Base-by-base conservation (phyloP, 2,888 invertebrate genomes). In the Seira ritae region DNA sequence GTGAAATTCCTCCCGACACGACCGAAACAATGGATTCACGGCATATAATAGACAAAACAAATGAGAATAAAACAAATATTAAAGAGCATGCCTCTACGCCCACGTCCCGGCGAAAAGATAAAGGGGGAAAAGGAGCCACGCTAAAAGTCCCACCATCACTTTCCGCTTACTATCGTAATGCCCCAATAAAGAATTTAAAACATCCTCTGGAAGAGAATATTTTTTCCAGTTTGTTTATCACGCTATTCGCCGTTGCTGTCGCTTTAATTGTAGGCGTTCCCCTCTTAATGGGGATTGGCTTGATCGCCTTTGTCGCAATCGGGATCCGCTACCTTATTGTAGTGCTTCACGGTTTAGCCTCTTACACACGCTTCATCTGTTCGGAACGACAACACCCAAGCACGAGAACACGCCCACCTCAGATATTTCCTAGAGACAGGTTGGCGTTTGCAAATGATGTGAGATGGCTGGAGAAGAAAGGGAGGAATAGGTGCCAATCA, bases 201-300 rank as follows among this genome's bases (percentile, higher is more conserved):
- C 91, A 91, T 86, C 90, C 91, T 15, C 90, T 91, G 72, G 91
- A 91, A 86, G 90, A 90, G 87, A 91, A 90, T 80, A 89, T 91
- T n/a, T 84, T 90, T 71, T 89, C 90, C 87, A 88, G 89, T 4
- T 86, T 90, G 70, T 67, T 91, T 15, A 90, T 91, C 65, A 89
- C 91, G 23, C 87, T 91, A 15, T 37, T 91, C 1, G 90, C 91
- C 68, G 89, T 91, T 67, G 88, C 90, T 8, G 80, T 90, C 4
- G 90, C 91, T 4, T 89, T 92, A 65, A 87, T 92, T 8, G 88
- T 92, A n/a, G 91, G 92, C 37, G 89, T 91, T 76, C 92, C 92
- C 0, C 89, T 91, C 10, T 90, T 91, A 42, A 90, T 90, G 6
- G 80, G 89, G 31, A 80, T 87, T 4, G 88, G 89, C 4, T 77